Conservation (phyloP, 2,888 invertebrate genomes). For the Cerastis leucographa region DNA sequence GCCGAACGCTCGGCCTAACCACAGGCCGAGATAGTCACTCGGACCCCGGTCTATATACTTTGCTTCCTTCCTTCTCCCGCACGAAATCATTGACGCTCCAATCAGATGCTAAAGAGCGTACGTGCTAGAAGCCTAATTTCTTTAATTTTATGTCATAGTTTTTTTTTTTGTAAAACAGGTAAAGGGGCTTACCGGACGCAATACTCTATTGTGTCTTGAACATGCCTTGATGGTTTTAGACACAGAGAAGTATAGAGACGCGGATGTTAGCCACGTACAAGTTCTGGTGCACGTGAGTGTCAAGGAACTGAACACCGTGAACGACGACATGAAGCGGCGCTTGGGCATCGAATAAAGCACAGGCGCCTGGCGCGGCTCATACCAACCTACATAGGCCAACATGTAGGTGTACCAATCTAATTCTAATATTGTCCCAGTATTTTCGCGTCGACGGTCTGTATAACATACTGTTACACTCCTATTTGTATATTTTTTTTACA, state of each 20-base stretch:
- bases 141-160: neutral
- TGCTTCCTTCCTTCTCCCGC: no score
- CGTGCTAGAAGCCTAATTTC: no score
- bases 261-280: neutral
- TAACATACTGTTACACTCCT: neutral
- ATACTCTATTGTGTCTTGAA: conserved; percentile 69
- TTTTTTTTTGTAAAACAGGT: conserved; percentile 64
- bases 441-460: neutral
- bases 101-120: no score
- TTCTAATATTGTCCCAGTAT: neutral
- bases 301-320: conserved; percentile 16
- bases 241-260: neutral
- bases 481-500: neutral
- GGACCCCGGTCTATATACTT: no score
- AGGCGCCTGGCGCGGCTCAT: neutral
- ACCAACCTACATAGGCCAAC: no score
- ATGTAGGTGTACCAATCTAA: neutral
- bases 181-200: conserved; percentile 62
- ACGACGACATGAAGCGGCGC: conserved; percentile 25
- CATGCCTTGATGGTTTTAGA: conserved; percentile 70
- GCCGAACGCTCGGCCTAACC: no score
- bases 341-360: neutral
- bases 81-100: no score
- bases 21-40: no score
- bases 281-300: conserved; percentile 23